Base-by-base conservation (phyloP, 2,113 vertebrate genomes). In the Chunga burmeisteri region DNA sequence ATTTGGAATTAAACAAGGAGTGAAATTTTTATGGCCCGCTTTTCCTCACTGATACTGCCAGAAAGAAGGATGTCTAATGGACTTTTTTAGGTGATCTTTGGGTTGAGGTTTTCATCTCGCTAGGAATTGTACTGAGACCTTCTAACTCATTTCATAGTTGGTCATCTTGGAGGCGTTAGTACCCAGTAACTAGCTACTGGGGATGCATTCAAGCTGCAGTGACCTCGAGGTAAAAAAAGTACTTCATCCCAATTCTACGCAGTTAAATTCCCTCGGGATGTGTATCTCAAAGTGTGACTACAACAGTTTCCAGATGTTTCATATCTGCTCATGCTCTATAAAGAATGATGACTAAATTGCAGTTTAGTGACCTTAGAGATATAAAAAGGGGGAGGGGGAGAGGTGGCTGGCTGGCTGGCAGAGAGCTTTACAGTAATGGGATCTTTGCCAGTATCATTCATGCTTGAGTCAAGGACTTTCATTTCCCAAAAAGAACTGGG, bases 301-400 rank as follows among this genome's bases (percentile, higher is more conserved):
- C 93, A 81, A 38, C 56, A 91, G 80, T 96, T 97, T 95, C 90
- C 87, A 86, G 80, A 93, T 91, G 93, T 96, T 97, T 97, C 95
- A 92, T 96, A 91, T 89, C 65, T 84, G 68, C 94, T 94, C 67
- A 82, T 95, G 93, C 84, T 92, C 70, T 96, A 96, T 97, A 95
- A 95, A 96, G 90, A 96, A 93, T 96, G 93, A 97, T 96, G 83
- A 87, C 94, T 97, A 96, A 97, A 97, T 96, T 97, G 83, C 86
- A 95, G 87, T 92, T 56, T 94, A 82, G 78, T 97, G 80, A 97
- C 94, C 88, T 98, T 96, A 97, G 94, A 96, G 88, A 92, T 82
- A 85, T 93, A 86, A 88, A 96, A 86, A 90, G 59, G 95, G 78
- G 93, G 94, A 92, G 94, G 96, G 81, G 46, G 84, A 90, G 95